Percentiles rank a stretch among this genome's conserved stretches.
Conservation (phyloP, 1,140 invertebrate genomes). For the Polypedilum vanderplanki region DNA sequence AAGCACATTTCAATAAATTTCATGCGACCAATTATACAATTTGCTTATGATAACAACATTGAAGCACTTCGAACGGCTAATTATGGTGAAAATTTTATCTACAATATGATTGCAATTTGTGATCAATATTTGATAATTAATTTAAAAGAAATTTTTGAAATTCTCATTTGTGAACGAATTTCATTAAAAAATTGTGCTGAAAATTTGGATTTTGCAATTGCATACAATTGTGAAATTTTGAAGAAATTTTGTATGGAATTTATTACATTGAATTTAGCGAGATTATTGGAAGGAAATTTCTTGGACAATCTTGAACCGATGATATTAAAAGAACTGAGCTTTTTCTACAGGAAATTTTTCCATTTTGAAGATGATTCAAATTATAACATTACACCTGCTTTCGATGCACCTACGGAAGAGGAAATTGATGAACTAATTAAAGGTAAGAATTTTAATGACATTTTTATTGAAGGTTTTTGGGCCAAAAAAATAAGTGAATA, state of each 20-base stretch:
- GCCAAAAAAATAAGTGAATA: no score
- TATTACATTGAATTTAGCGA: slow-evolving; percentile 55
- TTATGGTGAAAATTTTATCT: slow-evolving; percentile 47
- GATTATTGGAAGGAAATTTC: slow-evolving; percentile 52
- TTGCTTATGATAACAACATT: slow-evolving; percentile 54
- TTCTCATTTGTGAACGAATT: slow-evolving; percentile 49
- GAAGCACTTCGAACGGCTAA: slow-evolving; percentile 45
- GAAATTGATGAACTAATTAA: slow-evolving; percentile 45
- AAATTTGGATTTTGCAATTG: slow-evolving; percentile 53
- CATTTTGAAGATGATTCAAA: slow-evolving; percentile 39
- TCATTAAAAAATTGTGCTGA: slow-evolving; percentile 59
- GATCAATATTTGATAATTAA: slow-evolving; percentile 57
- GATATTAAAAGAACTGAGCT: slow-evolving; percentile 49
- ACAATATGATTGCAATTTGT: slow-evolving; percentile 55
- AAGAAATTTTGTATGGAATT: slow-evolving; percentile 55
- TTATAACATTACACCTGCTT: slow-evolving; percentile 52
- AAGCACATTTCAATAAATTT: slow-evolving; percentile 39
- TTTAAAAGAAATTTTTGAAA: slow-evolving; percentile 56
- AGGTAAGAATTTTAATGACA: no score
- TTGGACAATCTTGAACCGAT: slow-evolving; percentile 52
- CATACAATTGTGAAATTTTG: slow-evolving; percentile 55
- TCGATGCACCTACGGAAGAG: slow-evolving; percentile 47
- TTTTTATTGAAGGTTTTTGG: no score
- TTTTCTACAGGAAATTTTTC: slow-evolving; percentile 48
- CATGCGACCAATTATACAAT: slow-evolving; percentile 54